Evolutionary conservation across 1,140 invertebrate genomes (phyloP).

Genomic region (Maniola jurtina): DNA sequence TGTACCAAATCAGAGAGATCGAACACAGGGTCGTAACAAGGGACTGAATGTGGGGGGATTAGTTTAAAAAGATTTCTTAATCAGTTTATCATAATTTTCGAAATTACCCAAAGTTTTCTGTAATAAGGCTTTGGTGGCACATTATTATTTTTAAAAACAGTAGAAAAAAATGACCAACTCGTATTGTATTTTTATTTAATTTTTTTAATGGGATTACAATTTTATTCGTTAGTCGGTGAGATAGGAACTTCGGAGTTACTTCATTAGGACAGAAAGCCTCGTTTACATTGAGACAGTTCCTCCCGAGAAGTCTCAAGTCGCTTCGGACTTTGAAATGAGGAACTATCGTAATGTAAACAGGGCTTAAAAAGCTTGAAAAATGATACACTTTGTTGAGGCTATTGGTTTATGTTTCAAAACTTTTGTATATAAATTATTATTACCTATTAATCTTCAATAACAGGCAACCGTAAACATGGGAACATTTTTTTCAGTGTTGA

Average conservation of each 20-base stretch:
- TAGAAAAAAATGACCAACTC: conserved; percentile 1
- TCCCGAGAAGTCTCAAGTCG: not conserved
- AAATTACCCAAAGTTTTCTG: conserved; percentile 1
- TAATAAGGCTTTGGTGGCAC: conserved; percentile 20
- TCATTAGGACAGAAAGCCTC: not conserved
- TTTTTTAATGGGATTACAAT: conserved; percentile 3
- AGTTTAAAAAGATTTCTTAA: too few species aligned
- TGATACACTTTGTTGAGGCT: not conserved
- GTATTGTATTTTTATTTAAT: conserved; percentile 1
- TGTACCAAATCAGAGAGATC: too few species aligned
- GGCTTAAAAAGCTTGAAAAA: conserved; percentile 1
- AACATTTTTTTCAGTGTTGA: not conserved
- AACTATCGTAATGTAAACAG: not conserved
- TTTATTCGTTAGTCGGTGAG: not conserved
- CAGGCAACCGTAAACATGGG: not conserved
- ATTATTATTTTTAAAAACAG: not conserved
- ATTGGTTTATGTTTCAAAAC: conserved; percentile 11
- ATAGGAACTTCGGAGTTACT: conserved; percentile 12
- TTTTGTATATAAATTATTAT: conserved; percentile 10
- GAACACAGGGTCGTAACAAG: too few species aligned
- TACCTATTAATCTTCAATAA: not conserved
- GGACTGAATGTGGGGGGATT: too few species aligned
- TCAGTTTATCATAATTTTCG: too few species aligned
- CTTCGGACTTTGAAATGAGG: not conserved
- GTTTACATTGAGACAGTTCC: not conserved